Conservation (phyloP, 2,113 vertebrate genomes). For the Osmerus eperlanus region DNA sequence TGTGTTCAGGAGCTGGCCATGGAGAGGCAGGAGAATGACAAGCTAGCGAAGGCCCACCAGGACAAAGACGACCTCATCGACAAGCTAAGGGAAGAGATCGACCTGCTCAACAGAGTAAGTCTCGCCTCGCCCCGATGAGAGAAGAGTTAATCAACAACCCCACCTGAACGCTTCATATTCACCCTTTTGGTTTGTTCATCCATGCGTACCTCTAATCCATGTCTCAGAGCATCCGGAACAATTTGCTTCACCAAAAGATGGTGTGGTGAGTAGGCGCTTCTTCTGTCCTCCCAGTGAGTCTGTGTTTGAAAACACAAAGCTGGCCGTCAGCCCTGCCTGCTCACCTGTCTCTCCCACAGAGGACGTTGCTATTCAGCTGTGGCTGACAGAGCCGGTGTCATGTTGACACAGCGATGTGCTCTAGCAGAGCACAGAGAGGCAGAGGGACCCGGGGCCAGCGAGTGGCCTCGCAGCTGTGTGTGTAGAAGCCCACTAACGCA, state of each 20-base stretch:
- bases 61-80: slow-evolving; percentile 92
- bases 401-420: neutral
- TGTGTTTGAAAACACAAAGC: no score
- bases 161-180: no score
- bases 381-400: neutral
- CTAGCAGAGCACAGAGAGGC: no score
- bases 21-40: slow-evolving; percentile 85
- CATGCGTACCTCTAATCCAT: no score
- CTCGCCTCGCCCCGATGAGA: neutral
- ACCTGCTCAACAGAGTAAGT: slow-evolving; percentile 95
- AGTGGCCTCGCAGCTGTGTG: neutral
- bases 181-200: no score
- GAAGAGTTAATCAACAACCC: neutral
- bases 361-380: neutral
- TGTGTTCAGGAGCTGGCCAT: slow-evolving; percentile 80
- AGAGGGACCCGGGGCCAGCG: neutral
- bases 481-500: slow-evolving; percentile 16
- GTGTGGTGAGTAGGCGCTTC: no score
- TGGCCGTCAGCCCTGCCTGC: no score
- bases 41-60: slow-evolving; percentile 80
- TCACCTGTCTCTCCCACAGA: no score
- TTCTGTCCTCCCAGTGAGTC: no score
- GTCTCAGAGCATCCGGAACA: no score
- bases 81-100: slow-evolving; percentile 94
- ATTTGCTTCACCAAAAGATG: no score